phyloP scores from a whole-genome alignment of 2,797 vertebrate genomes.

The Lepilemur ruficaudatus region DNA sequence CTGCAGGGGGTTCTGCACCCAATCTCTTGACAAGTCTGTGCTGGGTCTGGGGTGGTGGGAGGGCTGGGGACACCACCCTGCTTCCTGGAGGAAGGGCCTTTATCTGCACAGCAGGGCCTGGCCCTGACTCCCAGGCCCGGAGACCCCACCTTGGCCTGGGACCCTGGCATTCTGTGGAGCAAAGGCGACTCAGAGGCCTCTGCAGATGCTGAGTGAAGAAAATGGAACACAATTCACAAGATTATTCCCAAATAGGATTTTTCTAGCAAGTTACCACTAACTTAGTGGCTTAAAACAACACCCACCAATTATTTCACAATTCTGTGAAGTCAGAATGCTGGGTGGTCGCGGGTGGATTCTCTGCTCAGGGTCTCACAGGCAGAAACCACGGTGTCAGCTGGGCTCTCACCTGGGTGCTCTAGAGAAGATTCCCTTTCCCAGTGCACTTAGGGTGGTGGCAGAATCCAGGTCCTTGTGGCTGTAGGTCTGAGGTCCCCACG shows the following conservation, averaged over 20 bases:
- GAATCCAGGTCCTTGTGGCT: not conserved
- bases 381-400: fast-evolving
- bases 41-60: not conserved
- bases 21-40: not conserved
- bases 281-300: not conserved
- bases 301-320: not conserved
- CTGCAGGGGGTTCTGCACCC: not conserved
- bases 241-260: not conserved
- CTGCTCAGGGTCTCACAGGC: not conserved
- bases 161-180: not conserved
- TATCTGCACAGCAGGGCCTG: not conserved
- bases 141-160: not conserved
- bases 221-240: not conserved
- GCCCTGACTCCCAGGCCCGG: not conserved
- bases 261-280: not conserved
- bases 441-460: not conserved
- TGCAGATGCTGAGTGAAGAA: not conserved
- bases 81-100: not conserved
- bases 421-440: not conserved
- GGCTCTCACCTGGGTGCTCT: not conserved
- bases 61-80: not conserved
- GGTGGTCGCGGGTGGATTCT: not conserved
- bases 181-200: not conserved
- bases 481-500: not conserved
- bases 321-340: not conserved